Evolutionary conservation across 2,797 vertebrate species (phyloP), one percentile per base, ranked within the genome.

Genomic region (Pseudomugil gertrudae): DNA sequence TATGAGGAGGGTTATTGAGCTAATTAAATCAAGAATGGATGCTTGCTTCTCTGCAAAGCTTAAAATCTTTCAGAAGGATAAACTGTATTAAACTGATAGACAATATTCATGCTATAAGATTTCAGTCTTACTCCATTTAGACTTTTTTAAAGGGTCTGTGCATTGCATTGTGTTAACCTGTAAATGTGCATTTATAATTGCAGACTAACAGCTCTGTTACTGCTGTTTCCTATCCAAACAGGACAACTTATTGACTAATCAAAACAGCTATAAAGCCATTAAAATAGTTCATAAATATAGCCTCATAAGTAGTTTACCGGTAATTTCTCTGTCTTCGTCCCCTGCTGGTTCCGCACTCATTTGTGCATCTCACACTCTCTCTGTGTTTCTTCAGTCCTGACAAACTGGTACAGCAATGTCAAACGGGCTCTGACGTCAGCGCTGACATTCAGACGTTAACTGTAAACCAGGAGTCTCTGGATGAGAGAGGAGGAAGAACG

Each of bases 401-500:
- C 79, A 70, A 47, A 38, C 61, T 47, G 73, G 24, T 1, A n/a
- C 69, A 35, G 57, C 57, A 29, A 36, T 63, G 69, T 77, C 79
- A 79, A 62, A 63, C 36, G 52, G 61, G 45, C 61, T 72, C 67
- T 81, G 84, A 85, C 76, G 80, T 87, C 85, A 89, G 65, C n/a
- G 4, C 70, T 86, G 80, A 81, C 87, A 85, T 88, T 83, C 83
- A 86, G 57, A 65, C 47, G 58, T 74, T 66, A 76, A 79, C 55
- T 58, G 32, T 67, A 72, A 79, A 87, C 66, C 80, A 55, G 55
- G 63, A 66, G 38, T 65, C 55, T 74, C n/a, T 26, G 47, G 30
- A 66, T 69, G 61, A 72, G 57, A 72, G 29, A 43, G 21, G 60
- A 4, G 69, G 53, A 26, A 43, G 24, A 9, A 48, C 13, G 1